Evolutionary conservation across 2,888 invertebrate genomes (phyloP), one percentile per base, ranked within the genome.

Genomic region (Drosophila pseudotakahashii): DNA sequence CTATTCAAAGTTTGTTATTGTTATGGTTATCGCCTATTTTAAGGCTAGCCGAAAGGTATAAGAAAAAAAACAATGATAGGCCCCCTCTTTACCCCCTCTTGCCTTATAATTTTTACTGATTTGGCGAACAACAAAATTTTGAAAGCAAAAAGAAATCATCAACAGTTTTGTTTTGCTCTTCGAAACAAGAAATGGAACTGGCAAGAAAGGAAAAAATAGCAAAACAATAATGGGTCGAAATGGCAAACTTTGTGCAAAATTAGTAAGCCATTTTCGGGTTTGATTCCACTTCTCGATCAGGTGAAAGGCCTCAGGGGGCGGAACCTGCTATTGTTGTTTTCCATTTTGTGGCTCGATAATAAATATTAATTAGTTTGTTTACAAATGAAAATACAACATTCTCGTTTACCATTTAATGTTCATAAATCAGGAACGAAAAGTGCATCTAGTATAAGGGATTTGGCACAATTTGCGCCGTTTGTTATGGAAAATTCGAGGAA

Each of bases 281-380:
- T 19, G 36, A 54, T 41, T 37, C 45, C 36, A 19, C 30, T 60
- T 62, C 37, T 37, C 32, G 62, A 61, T 62, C 62, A 62, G 62
- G 62, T 62, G 62, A 62, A 62, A 62, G 62, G 62, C 62, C 62
- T 26, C 39, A 4, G 45, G 57, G 52, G 30, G 45, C 44, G 59
- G 57, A 57, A 19, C 55, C 32, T 34, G 19, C 36, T 44, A 48
- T 57, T 66, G 44, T 73, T 57, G 30, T 61, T 55, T 50, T 72
- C 30, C 51, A 39, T 77, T 81, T 32, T 45, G 36, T 52, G 45
- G 60, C 51, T 30, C 53, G 16, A 70, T 44, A 44, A 76, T 81
- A 87, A 84, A 84, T 84, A 75, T 79, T 87, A 79, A 87, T 82
- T 79, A 67, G 73, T 84, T 82, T 82, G 81, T 82, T 84, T 84